Conservation (phyloP, 2,797 vertebrate genomes). For the Coccyzus lansbergi region DNA sequence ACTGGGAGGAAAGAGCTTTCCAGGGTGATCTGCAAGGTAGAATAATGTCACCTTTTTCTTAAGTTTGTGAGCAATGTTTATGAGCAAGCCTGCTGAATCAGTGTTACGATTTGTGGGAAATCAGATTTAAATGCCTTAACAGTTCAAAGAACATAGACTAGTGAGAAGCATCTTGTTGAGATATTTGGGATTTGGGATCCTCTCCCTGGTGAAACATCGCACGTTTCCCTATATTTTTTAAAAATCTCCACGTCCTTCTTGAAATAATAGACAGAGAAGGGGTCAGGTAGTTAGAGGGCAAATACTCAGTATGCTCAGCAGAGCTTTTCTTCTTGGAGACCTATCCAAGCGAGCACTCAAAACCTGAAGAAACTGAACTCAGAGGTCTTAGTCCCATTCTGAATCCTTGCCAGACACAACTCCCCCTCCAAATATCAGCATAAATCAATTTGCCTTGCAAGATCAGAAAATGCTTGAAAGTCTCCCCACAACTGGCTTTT, state of each 20-base stretch:
- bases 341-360: neutral
- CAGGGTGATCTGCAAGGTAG: neutral
- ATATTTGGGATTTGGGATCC: neutral
- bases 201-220: neutral
- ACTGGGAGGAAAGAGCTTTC: neutral
- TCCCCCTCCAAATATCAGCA: neutral
- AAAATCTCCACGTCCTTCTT: neutral
- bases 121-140: neutral
- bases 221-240: neutral
- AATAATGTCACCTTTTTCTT: neutral
- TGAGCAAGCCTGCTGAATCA: neutral
- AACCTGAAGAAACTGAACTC: neutral
- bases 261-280: neutral
- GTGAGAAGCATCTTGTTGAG: neutral
- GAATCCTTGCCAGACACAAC: neutral
- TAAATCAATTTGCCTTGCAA: neutral
- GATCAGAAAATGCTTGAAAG: neutral
- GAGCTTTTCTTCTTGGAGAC: neutral
- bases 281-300: neutral
- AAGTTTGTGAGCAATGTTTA: neutral
- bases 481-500: neutral
- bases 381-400: neutral
- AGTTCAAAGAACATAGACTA: neutral
- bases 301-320: neutral
- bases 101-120: neutral